Conservation (phyloP, 2,797 vertebrate genomes). For the Sebastes dallii region DNA sequence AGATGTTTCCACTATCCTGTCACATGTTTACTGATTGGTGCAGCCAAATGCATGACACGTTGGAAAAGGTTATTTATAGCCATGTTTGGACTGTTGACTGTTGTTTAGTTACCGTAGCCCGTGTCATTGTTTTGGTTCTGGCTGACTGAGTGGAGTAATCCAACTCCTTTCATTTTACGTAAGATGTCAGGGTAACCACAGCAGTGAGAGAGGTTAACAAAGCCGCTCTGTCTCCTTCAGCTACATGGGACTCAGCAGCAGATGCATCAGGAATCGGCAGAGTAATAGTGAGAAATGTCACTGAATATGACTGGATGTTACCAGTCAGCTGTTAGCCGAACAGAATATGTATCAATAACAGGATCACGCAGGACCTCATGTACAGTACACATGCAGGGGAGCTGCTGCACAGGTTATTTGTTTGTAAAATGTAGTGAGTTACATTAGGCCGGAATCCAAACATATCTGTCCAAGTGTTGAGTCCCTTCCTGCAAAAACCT, state of each 20-base stretch:
- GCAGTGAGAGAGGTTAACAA: background rate
- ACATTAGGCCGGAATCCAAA: background rate
- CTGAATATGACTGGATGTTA: background rate
- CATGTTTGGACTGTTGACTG: background rate
- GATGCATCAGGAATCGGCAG: background rate
- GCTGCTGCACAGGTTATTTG: background rate
- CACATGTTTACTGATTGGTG: background rate
- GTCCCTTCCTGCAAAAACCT: background rate
- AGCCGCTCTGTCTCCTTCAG: background rate
- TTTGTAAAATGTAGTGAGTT: background rate
- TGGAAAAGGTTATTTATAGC: slow-evolving; percentile 6
- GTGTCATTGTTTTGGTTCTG: slow-evolving; percentile 12
- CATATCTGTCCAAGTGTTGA: background rate
- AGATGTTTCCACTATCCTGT: slow-evolving; percentile 18
- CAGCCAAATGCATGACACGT: background rate
- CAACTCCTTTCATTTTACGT: background rate
- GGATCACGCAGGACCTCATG: background rate
- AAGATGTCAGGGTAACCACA: background rate
- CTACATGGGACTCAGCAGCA: background rate
- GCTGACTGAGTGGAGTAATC: background rate
- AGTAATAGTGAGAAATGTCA: background rate
- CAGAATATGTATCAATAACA: background rate
- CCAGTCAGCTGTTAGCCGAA: background rate
- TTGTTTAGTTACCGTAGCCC: background rate
- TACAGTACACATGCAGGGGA: background rate